Base-by-base conservation (phyloP, 2,113 vertebrate genomes). In the Mionectes macconnelli region DNA sequence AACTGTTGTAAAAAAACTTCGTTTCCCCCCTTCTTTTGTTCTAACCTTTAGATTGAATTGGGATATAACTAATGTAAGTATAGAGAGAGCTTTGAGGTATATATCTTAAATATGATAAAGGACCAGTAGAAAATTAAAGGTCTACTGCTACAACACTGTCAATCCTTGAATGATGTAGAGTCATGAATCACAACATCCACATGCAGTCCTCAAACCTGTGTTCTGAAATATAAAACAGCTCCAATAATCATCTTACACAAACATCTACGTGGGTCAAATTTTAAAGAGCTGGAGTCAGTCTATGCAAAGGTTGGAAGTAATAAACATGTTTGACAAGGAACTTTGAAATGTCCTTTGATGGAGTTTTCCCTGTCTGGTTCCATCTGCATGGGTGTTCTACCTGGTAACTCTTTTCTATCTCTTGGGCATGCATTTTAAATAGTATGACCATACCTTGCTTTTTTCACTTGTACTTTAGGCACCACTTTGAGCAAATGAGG, bases 381-480 rank as follows among this genome's bases (percentile, higher is more conserved):
- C 30, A 40, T 24, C 53, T 66, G 14, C 25, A 57, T 30, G 35
- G 45, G 22, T 72, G 14, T 37, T 90, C 37, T 37, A 44, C 8
- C 8, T n/a, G 16, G n/a, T 42, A 45, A 20, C 35, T 66, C 55
- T 60, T 79, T 79, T 53, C n/a, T 74, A 19, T 18, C 25, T 66
- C 35, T 35, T 2, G 1, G 45, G 11, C 22, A 35, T 0, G 0
- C 40, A 18, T 23, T 57, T 64, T 78, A 44, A 23, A 40, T 25
- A 33, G 9, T 28, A 30, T 33, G 37, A 37, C 14, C 30, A 62
- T 14, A 69, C 8, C 18, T 66, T 86, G n/a, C 22, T 47, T 66
- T 83, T 62, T 62, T 60, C 22, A 25, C 20, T 49, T 33, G 57
- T 86, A 59, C 31, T 45, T 8, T 60, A 60, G 20, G 17, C 22